Evolutionary conservation across 2,797 vertebrate genomes (phyloP).

Genomic region (Pseudochaenichthys georgianus): DNA sequence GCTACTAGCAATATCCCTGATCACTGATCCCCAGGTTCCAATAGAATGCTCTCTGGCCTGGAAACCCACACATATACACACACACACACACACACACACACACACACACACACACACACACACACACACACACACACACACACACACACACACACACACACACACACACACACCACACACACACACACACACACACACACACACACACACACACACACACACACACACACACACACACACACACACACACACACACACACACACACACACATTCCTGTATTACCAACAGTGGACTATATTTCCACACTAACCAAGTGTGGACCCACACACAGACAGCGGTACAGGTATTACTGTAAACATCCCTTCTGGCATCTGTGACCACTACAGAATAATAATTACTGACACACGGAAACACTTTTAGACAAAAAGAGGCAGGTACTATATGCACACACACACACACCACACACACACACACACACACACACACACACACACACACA

Average conservation of each 20-base stretch:
- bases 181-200: too few species aligned
- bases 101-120: too few species aligned
- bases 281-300: too few species aligned
- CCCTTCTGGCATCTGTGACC: slow-evolving; percentile 50
- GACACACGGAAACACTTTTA: slow-evolving; percentile 72
- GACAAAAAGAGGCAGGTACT: slow-evolving; percentile 22
- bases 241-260: too few species aligned
- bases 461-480: slow-evolving; percentile 28
- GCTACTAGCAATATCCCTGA: slow-evolving; percentile 62
- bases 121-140: too few species aligned
- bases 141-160: background rate
- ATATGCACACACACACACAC: slow-evolving; percentile 1
- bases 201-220: too few species aligned
- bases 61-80: slow-evolving; percentile 31
- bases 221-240: too few species aligned
- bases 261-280: background rate
- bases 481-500: slow-evolving; percentile 1
- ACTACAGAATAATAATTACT: slow-evolving; percentile 65
- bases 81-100: slow-evolving; percentile 19
- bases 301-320: too few species aligned
- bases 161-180: too few species aligned
- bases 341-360: slow-evolving; percentile 45
- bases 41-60: slow-evolving; percentile 36
- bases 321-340: slow-evolving; percentile 13
- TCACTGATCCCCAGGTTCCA: slow-evolving; percentile 68